Evolutionary conservation across 2,113 vertebrate species (phyloP).

Genomic region (Muntiacus muntjak): DNA sequence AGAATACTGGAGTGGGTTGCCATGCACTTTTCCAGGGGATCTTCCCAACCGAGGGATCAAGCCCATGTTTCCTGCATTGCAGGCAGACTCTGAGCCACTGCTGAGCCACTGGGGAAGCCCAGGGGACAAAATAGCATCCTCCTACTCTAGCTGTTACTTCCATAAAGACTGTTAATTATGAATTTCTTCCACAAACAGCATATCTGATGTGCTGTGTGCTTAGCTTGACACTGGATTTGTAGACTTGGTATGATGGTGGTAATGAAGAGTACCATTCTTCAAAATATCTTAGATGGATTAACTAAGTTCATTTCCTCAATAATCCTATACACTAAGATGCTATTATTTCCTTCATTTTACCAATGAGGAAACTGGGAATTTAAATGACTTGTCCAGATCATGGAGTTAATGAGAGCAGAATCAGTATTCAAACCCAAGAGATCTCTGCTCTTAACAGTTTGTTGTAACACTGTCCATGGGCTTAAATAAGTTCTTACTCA

Average conservation of each 20-base stretch:
- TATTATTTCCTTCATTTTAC: background rate
- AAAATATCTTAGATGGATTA: background rate
- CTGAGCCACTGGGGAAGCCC: background rate
- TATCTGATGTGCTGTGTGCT: background rate
- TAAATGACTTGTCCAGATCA: background rate
- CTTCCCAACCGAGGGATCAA: background rate
- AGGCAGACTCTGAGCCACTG: background rate
- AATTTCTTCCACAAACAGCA: background rate
- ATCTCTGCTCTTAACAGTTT: background rate
- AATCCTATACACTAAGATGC: background rate
- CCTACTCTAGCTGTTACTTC: background rate
- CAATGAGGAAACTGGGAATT: background rate
- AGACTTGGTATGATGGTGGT: background rate
- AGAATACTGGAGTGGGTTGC: background rate
- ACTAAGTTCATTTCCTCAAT: background rate
- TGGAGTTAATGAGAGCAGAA: background rate
- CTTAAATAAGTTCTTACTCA: background rate
- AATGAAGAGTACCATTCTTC: background rate
- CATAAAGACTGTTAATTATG: background rate
- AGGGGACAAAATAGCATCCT: background rate
- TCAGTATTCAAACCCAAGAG: background rate
- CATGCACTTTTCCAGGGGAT: background rate
- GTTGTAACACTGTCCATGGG: background rate
- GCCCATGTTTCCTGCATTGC: background rate
- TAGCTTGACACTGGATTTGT: background rate